phyloP scores from a whole-genome alignment of 2,113 vertebrate species.

The Pelecanus crispus region DNA sequence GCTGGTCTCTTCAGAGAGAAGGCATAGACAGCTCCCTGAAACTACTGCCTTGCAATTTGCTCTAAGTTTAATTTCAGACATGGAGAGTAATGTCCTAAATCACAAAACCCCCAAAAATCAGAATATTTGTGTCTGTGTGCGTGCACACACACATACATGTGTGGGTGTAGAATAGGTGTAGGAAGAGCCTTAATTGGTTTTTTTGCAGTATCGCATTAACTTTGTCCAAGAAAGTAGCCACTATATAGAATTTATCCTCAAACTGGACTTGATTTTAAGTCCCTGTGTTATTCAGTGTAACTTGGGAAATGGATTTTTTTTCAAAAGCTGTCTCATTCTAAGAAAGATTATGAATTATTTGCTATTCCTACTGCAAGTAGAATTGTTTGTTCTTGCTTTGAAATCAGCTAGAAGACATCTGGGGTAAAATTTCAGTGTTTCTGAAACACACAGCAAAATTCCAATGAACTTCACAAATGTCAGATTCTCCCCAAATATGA shows the following conservation, averaged over 20 bases:
- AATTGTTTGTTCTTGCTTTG: constrained; percentile 6
- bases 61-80: background rate
- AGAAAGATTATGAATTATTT: constrained; percentile 3
- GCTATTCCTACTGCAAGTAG: background rate
- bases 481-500: background rate
- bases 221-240: background rate
- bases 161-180: background rate
- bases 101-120: background rate
- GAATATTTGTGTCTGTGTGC: background rate
- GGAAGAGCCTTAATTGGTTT: background rate
- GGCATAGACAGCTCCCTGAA: background rate
- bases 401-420: background rate
- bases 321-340: background rate
- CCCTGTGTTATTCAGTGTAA: background rate
- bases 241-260: background rate
- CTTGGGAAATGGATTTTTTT: constrained; percentile 8
- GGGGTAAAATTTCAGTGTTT: background rate
- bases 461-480: background rate
- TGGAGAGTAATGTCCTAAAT: background rate
- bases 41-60: background rate
- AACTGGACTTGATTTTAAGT: background rate
- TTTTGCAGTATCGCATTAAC: background rate
- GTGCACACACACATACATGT: background rate
- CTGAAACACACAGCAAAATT: background rate
- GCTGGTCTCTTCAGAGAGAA: background rate